Conservation (phyloP, 1,140 invertebrate species). For the Potamilus streckersoni region DNA sequence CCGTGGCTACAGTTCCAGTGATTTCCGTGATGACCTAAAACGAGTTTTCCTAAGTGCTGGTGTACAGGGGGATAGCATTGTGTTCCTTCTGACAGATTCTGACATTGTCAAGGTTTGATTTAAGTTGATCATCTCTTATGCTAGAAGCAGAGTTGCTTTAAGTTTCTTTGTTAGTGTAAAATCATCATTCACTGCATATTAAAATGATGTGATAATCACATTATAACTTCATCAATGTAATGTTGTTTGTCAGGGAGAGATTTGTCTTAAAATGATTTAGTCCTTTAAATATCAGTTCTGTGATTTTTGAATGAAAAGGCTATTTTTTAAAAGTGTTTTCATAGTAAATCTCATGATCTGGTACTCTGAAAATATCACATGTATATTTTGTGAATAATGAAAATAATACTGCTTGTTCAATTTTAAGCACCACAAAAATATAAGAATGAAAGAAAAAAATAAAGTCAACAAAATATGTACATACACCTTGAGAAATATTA, state of each 20-base stretch:
- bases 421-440: no score
- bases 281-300: no score
- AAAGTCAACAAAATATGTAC: no score
- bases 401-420: no score
- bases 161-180: neutral
- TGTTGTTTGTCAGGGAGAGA: neutral
- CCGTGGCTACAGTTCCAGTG: conserved; percentile 80
- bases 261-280: neutral
- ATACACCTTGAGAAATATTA: no score
- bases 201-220: neutral
- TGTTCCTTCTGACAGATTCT: conserved; percentile 66
- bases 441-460: no score
- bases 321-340: no score
- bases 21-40: conserved; percentile 83
- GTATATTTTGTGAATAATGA: no score
- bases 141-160: neutral
- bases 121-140: neutral
- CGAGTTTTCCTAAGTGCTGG: conserved; percentile 72
- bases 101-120: conserved; percentile 75
- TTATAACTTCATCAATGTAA: neutral
- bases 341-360: no score
- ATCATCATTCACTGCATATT: no score
- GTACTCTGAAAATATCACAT: no score
- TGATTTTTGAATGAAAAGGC: no score
- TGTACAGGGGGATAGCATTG: conserved; percentile 59